A percentile compares a stretch with the other conserved stretches of the same genome.
Evolutionary conservation across 2,113 vertebrate species (phyloP).

Genomic region (Caloenas nicobarica): DNA sequence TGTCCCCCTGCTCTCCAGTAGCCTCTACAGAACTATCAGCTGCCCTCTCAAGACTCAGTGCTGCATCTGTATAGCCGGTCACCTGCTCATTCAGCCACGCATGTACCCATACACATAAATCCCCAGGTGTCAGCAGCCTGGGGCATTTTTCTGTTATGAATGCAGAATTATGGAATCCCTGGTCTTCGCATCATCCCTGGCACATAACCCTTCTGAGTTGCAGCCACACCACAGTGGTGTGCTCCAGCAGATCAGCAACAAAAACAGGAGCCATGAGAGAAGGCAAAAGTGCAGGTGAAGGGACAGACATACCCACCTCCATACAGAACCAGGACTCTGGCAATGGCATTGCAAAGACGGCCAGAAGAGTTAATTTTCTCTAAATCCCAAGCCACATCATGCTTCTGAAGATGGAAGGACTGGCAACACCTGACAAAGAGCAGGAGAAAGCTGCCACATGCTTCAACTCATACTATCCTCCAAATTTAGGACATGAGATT

Average conservation of each 20-base stretch:
- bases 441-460: not conserved
- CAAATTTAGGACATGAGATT: not conserved
- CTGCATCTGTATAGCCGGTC: not conserved
- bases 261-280: not conserved
- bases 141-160: not conserved
- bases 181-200: not conserved
- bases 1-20: fast-evolving
- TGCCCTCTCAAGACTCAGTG: not conserved
- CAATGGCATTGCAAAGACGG: fast-evolving
- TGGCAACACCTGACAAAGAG: not conserved
- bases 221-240: not conserved
- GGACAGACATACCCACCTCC: not conserved
- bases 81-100: not conserved
- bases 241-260: not conserved
- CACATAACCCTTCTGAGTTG: not conserved
- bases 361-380: not conserved
- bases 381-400: not conserved
- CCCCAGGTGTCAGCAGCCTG: not conserved
- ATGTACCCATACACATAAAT: not conserved
- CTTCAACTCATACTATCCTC: not conserved
- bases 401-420: not conserved
- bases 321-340: not conserved
- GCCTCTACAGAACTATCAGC: not conserved
- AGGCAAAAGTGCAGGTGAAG: not conserved
- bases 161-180: not conserved